Base-by-base conservation (phyloP, 53 echinoderm and acorn worm genomes). In the Actinopyga echinites region DNA sequence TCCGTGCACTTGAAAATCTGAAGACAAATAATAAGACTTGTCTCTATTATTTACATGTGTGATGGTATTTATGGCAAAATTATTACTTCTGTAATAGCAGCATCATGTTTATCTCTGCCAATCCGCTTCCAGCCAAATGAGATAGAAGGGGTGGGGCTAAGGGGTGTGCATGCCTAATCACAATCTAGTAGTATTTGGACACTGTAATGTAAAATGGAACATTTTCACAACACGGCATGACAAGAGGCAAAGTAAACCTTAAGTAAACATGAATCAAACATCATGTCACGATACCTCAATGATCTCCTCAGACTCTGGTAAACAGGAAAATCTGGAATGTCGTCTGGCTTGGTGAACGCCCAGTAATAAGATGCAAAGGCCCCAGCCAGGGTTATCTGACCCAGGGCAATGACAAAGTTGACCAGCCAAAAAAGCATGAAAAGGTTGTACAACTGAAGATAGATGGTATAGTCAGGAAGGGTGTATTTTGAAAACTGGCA, bases 301-400 rank as follows among this genome's bases (percentile, higher is more conserved):
- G 97, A 89, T 37, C 94, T 79, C 42, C 77, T 92, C 30, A 96
- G 90, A 34, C 92, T 90, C 65, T 91, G 91, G 62, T 74, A 53
- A 32, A 96, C 83, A 40, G 97, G 93, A 79, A 92, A 96, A 3
- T 91, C 87, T 58, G 97, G 97, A 53, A 96, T 94, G 74, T 96
- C 97, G 35, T 88, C 83, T 0, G 97, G 97, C 53, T 96, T 96
- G 67, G 92, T 96, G 67, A 90, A 96, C 24, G 97, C 93, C 93
- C 93, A 96, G 89, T 94, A 94, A 84, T 94, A 94, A 4, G 97
- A 96, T 2, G 97, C 97, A 37, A 93, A 96, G 44, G 97, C 97
- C 28, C 96, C 97, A 12, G 97, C 93, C 32, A 96, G 55, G 59
- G 88, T 88, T 77, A 96, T 85, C 86, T 96, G 93, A 59, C 93